Evolutionary conservation across 2,888 invertebrate genomes (phyloP), one percentile per base, ranked within the genome.

Genomic region (Drosophila mulleri): DNA sequence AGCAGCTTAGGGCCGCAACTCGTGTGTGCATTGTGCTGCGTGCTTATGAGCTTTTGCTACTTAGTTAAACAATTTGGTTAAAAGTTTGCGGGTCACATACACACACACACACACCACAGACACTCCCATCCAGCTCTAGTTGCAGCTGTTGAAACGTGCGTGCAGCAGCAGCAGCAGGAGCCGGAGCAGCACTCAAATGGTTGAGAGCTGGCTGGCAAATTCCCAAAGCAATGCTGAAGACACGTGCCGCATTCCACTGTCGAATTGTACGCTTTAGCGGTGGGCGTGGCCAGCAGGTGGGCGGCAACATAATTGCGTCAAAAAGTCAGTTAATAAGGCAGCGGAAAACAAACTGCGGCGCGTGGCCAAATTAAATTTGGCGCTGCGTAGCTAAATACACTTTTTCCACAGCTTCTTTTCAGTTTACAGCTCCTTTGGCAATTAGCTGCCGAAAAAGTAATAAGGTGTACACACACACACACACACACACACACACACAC

Each of bases 1-100:
- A 41, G 14, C 45, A 42, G 45, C 56, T 60, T 52, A 60, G 47
- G 58, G 57, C 39, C 61, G 37, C 39, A 52, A 44, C 42, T 41
- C 32, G 50, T 62, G 65, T 54, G 57, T 61, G 68, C 54, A 64
- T 66, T 63, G 68, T 58, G 67, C 62, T 75, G 77, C 71, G 73
- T 80, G 72, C 78, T 83, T 83, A 72, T 72, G 66, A 59, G 75
- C 83, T 78, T 88, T 83, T 70, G 65, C 78, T 83, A 83, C 83
- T 86, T 80, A 86, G 83, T 78, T 88, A 86, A 84, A 88, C 81
- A 84, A 84, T 86, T 84, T 88, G 74, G 76, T 83, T 81, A 80
- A 83, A 83, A 84, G 81, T 88, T 50, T 87, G 54, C 44, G 65
- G 71, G 58, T 42, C 58, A 53, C 58, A 69, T 53, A 69, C 58